phyloP scores from a whole-genome alignment of 2,113 vertebrate species.

The Stomatorhinus ivindoensis region DNA sequence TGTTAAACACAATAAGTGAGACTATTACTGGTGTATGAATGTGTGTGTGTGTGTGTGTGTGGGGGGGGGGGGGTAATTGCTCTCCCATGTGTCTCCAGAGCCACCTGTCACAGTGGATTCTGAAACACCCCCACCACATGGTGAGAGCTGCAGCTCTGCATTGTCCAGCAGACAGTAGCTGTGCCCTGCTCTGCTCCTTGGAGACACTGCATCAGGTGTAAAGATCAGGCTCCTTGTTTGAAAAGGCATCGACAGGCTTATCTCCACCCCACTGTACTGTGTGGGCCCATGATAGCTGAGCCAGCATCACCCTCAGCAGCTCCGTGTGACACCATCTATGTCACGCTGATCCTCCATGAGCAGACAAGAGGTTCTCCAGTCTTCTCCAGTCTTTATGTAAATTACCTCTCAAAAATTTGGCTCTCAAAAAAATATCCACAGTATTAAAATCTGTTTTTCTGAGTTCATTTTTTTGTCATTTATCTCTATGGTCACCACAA shows the following conservation, averaged over 20 bases:
- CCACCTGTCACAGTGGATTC: slow-evolving; percentile 50
- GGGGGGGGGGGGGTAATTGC: slow-evolving; percentile 28
- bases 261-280: background rate
- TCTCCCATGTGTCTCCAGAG: slow-evolving; percentile 30
- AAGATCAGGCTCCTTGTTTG: background rate
- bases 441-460: background rate
- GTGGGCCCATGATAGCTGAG: background rate
- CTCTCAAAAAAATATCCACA: background rate
- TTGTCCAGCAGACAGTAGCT: slow-evolving; percentile 31
- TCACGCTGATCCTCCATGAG: background rate
- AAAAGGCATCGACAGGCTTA: background rate
- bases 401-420: background rate
- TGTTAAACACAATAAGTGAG: background rate
- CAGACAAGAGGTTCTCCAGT: background rate
- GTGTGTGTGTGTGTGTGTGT: background rate
- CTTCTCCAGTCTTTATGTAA: background rate
- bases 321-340: background rate
- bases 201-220: background rate
- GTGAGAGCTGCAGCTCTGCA: slow-evolving; percentile 34
- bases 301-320: background rate
- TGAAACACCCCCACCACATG: slow-evolving; percentile 26
- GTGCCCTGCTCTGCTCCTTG: background rate
- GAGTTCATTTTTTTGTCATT: background rate
- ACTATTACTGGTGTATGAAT: background rate
- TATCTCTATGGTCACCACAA: background rate